These are phyloP conservation scores for Maccullochella peelii DNA, from an alignment of 2,113 vertebrate genomes.

Conservation along the genomic window DNA sequence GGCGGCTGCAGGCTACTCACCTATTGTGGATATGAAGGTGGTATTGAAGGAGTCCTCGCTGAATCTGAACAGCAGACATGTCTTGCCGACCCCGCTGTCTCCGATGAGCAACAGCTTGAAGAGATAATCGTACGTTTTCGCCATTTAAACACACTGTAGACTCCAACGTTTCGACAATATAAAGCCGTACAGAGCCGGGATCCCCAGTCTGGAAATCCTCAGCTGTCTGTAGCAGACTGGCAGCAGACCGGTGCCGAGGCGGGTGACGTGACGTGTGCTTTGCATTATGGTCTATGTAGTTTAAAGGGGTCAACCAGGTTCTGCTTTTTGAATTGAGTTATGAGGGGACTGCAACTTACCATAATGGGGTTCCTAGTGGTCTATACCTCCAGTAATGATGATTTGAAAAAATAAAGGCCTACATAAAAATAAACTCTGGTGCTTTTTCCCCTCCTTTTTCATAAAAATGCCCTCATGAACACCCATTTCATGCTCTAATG, in stretches of 20 bases:
- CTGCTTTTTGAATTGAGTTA: background rate
- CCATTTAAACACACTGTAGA: conserved; percentile 75
- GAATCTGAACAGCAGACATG: conserved; percentile 90
- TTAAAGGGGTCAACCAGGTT: background rate
- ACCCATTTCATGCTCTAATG: no score
- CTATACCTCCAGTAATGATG: background rate
- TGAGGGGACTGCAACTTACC: background rate
- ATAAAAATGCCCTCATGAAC: background rate
- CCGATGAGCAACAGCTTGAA: conserved; percentile 88
- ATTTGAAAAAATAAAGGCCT: background rate
- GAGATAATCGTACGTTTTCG: conserved; percentile 88
- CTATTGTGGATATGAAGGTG: conserved; percentile 91
- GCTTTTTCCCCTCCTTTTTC: background rate
- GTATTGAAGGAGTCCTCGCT: conserved; percentile 89
- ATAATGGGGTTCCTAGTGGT: background rate
- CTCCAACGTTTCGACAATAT: conserved; percentile 11
- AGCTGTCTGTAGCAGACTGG: conserved; percentile 63
- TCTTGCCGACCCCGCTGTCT: conserved; percentile 89
- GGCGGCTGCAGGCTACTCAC: conserved; percentile 74
- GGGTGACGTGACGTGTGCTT: conserved; percentile 44
- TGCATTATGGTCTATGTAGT: conserved; percentile 71
- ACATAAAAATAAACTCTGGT: background rate
- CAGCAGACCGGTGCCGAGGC: conserved; percentile 50
- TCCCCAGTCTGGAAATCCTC: conserved; percentile 58
- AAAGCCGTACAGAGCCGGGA: conserved; percentile 41